Percentiles rank a stretch among this genome's conserved stretches.
Conservation (phyloP, 1,140 invertebrate species). For the Eufriesea mexicana region DNA sequence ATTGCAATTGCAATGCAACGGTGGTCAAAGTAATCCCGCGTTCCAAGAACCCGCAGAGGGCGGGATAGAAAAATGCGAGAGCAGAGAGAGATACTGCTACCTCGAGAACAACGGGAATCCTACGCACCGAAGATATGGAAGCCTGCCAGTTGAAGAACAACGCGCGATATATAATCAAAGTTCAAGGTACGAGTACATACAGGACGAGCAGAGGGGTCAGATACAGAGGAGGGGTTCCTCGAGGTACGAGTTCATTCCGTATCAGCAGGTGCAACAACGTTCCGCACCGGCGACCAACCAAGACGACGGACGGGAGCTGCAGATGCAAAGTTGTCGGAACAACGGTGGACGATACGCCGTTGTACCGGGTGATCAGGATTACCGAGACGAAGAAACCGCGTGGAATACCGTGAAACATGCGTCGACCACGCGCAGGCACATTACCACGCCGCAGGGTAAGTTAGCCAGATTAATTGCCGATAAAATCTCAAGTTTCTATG, state of each 20-base stretch:
- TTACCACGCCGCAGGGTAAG: slow-evolving; percentile 71
- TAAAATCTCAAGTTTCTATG: not conserved
- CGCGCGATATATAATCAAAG: slow-evolving; percentile 58
- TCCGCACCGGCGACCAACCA: slow-evolving; percentile 63
- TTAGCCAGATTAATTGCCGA: not conserved
- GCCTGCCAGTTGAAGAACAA: slow-evolving; percentile 70
- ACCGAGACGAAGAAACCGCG: slow-evolving; percentile 49
- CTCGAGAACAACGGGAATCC: slow-evolving; percentile 61
- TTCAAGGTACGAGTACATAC: slow-evolving; percentile 78
- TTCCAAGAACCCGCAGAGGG: slow-evolving; percentile 69
- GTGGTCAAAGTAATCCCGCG: slow-evolving; percentile 75
- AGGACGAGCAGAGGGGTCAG: slow-evolving; percentile 66
- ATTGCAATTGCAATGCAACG: slow-evolving; percentile 64
- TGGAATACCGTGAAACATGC: slow-evolving; percentile 59
- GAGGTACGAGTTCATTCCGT: slow-evolving; percentile 71
- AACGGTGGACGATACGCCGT: slow-evolving; percentile 65
- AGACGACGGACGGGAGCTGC: slow-evolving; percentile 57
- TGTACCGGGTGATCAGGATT: slow-evolving; percentile 68
- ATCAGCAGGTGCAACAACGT: slow-evolving; percentile 70
- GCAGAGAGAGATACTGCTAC: slow-evolving; percentile 73
- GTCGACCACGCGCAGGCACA: slow-evolving; percentile 54
- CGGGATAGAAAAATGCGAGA: not conserved
- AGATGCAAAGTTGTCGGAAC: slow-evolving; percentile 60
- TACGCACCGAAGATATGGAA: slow-evolving; percentile 69
- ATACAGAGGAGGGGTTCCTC: slow-evolving; percentile 68